phyloP scores from a whole-genome alignment of 2,888 invertebrate species.

The Tetranychus truncatus region DNA sequence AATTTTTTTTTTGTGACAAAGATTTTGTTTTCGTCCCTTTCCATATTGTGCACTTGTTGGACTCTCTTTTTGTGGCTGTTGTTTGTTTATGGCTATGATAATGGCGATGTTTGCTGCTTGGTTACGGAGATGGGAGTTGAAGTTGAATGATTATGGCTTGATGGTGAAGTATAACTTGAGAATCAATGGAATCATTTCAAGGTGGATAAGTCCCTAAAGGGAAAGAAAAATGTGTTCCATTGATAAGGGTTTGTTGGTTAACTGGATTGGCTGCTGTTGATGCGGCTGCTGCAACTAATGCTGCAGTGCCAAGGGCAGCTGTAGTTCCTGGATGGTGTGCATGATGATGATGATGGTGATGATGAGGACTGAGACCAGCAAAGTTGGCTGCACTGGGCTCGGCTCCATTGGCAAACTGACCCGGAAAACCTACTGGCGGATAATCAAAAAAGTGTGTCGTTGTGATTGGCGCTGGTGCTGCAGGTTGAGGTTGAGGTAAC shows the following conservation, averaged over 20 bases:
- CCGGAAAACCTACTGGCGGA: constrained; percentile 19
- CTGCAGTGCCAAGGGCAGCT: neutral
- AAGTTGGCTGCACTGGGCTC: constrained; percentile 22
- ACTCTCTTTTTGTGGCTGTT: no score
- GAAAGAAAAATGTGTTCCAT: neutral
- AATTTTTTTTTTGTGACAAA: no score
- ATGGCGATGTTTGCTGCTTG: neutral
- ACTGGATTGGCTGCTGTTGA: neutral
- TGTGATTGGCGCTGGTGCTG: constrained; percentile 38
- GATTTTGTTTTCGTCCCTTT: no score
- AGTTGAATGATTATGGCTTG: neutral
- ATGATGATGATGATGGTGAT: constrained; percentile 7
- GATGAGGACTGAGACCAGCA: constrained; percentile 3
- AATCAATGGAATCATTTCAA: neutral
- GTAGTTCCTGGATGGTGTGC: constrained; percentile 6
- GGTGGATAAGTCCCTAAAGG: neutral
- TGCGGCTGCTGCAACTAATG: neutral
- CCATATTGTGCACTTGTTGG: no score
- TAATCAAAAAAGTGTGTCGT: constrained; percentile 33
- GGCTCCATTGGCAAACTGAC: constrained; percentile 47
- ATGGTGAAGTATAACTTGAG: neutral
- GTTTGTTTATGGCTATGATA: no score
- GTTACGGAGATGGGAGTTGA: neutral
- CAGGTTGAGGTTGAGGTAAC: constrained; percentile 44
- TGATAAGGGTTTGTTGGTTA: neutral